Evolutionary conservation across 2,797 vertebrate species (phyloP), one percentile per base, ranked within the genome.

Genomic region (Petrocephalus schoutedeni): DNA sequence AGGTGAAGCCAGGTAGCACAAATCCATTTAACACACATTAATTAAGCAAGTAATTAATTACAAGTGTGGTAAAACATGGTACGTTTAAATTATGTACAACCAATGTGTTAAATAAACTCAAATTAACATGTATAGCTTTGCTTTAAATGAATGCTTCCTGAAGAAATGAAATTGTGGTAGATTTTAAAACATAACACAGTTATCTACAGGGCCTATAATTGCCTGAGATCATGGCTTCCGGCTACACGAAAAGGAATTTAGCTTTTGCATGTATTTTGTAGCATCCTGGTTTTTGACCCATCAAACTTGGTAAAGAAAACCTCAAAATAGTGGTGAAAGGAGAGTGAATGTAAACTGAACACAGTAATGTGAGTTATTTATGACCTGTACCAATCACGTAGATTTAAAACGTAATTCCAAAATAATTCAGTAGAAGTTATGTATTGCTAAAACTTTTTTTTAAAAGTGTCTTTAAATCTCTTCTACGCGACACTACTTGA

Each of bases 1-100:
- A 92, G 89, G 61, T 92, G 88, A 93, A 93, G 88, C 89, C 95
- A 95, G 96, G 97, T 97, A 95, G 16, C 82, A 6, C 1, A 57
- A n/a, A 14, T 16, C 19, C 6, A 67, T 57, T 57, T 4, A n/a
- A 84, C 5, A 51, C 1, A 83, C n/a, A 45, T 7, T 86, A 59
- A n/a, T 19, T 23, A 58, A 19, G 19, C 14, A 74, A 19, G 71
- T 45, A 6, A 28, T 28, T 28, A 28, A 28, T 28, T 28, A 28
- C 28, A 28, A 28, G 36, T 14, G 6, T 8, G 71, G 36, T 74
- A 36, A 74, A 74, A 41, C 67, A 36, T 41, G 67, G 67, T 74
- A 19, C 14, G 21, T 74, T 74, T 74, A 74, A 41, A 36, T 74
- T 19, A 45, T 45, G 71, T 77, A 41, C 41, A 19, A 45, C 19